Evolutionary conservation across 2,113 vertebrate genomes (phyloP), one percentile per base, ranked within the genome.

Genomic region (Syngnathoides biaculeatus): DNA sequence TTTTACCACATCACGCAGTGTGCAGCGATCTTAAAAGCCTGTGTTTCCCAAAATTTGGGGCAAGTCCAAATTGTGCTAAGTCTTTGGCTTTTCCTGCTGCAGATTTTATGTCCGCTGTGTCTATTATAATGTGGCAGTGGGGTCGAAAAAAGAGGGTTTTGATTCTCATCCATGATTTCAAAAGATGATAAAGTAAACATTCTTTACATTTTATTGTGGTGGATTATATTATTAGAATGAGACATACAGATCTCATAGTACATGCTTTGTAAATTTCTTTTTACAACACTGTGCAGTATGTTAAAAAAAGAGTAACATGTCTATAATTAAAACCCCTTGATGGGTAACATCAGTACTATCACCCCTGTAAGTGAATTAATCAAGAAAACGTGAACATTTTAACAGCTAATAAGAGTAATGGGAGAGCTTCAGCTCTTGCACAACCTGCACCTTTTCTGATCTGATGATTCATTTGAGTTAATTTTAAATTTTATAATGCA

Each of bases 251-350:
- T 45, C 13, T 14, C 43, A 42, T 42, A 19, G 30, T 17, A 24
- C 2, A n/a, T 53, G 22, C 8, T 57, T 7, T 4, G 14, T 57
- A 5, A 3, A 4, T 24, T 22, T 7, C n/a, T 24, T 10, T 24
- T 24, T 55, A 20, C 55, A 65, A 52, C 64, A 60, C 55, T 61
- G 58, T 72, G 15, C 6, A 3, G 40, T 11, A 53, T 53, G 50
- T n/a, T 53, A 17, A 7, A 48, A 69, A 55, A 62, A 72, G 69
- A 48, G 42, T 40, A 69, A 65, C 30, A 68, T 71, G 40, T 70
- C 52, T 67, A 60, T 68, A 61, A 78, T 85, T 77, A 81, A 74
- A 77, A 42, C 40, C 22, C 0, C 8, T 73, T 72, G 68, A 77
- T 73, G 67, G 68, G 63, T 59, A 66, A 68, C 56, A 70, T 78